phyloP scores from a whole-genome alignment of 2,888 invertebrate genomes.

The Muschampia plurimacula region DNA sequence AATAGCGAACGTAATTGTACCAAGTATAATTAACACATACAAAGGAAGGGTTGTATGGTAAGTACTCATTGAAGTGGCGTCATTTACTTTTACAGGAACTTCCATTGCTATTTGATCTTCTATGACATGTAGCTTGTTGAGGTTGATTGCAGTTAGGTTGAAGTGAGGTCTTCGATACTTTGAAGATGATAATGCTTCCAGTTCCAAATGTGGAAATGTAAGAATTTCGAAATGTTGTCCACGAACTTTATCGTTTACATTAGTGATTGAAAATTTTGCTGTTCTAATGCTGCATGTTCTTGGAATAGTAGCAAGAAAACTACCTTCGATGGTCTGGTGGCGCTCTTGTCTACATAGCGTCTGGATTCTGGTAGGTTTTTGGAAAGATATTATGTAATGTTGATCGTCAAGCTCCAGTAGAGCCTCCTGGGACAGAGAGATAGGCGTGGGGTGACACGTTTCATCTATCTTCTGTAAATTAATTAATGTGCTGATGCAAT shows the following conservation, averaged over 20 bases:
- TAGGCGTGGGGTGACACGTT: slow-evolving; percentile 41
- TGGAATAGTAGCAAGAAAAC: slow-evolving; percentile 41
- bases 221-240: no score
- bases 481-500: slow-evolving; percentile 42
- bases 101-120: no score
- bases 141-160: no score
- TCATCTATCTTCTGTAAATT: slow-evolving; percentile 41
- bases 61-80: no score
- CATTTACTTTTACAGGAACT: no score
- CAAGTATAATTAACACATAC: no score
- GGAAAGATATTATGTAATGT: slow-evolving; percentile 41
- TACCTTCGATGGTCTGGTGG: slow-evolving; percentile 30
- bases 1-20: no score
- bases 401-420: slow-evolving; percentile 40
- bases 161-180: no score
- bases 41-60: no score
- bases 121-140: no score
- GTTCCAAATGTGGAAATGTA: no score
- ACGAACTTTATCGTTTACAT: not conserved
- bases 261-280: not conserved
- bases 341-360: slow-evolving; percentile 16
- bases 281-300: slow-evolving; percentile 34
- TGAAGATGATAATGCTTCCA: no score
- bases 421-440: slow-evolving; percentile 32
- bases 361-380: slow-evolving; percentile 25